Percentiles rank a stretch among this genome's conserved stretches.
phyloP scores from a whole-genome alignment of 2,113 vertebrate species.

The Perccottus glenii region DNA sequence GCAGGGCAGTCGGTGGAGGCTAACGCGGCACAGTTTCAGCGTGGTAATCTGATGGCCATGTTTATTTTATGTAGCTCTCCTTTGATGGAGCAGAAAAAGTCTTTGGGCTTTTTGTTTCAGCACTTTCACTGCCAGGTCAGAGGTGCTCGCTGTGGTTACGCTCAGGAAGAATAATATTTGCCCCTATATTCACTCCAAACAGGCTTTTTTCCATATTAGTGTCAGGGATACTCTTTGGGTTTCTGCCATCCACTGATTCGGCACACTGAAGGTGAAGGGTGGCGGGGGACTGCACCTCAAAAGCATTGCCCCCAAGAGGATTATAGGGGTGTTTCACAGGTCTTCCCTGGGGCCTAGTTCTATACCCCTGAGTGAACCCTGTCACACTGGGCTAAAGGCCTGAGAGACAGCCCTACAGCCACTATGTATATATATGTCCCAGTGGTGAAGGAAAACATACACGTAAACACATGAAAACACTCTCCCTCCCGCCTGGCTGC shows the following conservation, averaged over 20 bases:
- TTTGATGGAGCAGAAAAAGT: slow-evolving; percentile 84
- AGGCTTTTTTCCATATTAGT: slow-evolving; percentile 84
- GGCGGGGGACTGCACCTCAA: slow-evolving; percentile 53
- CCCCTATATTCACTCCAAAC: slow-evolving; percentile 83
- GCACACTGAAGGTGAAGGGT: slow-evolving; percentile 67
- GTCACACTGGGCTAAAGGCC: slow-evolving; percentile 29
- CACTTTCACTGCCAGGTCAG: slow-evolving; percentile 81
- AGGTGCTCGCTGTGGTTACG: slow-evolving; percentile 82
- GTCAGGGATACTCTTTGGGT: slow-evolving; percentile 77
- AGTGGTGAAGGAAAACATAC: slow-evolving; percentile 68
- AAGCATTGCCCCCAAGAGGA: slow-evolving; percentile 51
- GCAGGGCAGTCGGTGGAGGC: slow-evolving; percentile 63
- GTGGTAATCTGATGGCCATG: slow-evolving; percentile 84
- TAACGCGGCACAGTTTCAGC: slow-evolving; percentile 78
- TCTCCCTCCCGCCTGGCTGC: slow-evolving; percentile 59
- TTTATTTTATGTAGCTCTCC: slow-evolving; percentile 84
- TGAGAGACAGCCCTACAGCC: slow-evolving; percentile 49
- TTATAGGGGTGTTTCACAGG: slow-evolving; percentile 55
- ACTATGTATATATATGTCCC: slow-evolving; percentile 45
- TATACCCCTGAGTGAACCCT: slow-evolving; percentile 56
- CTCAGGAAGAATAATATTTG: slow-evolving; percentile 87
- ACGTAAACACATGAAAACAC: slow-evolving; percentile 73
- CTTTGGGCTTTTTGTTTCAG: slow-evolving; percentile 85
- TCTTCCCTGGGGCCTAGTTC: slow-evolving; percentile 35
- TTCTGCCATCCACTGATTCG: slow-evolving; percentile 72